Percentiles rank a stretch among this genome's conserved stretches.
These are phyloP conservation scores for Mus pahari DNA, from an alignment of 2,113 vertebrate genomes.

Conservation along the genomic window DNA sequence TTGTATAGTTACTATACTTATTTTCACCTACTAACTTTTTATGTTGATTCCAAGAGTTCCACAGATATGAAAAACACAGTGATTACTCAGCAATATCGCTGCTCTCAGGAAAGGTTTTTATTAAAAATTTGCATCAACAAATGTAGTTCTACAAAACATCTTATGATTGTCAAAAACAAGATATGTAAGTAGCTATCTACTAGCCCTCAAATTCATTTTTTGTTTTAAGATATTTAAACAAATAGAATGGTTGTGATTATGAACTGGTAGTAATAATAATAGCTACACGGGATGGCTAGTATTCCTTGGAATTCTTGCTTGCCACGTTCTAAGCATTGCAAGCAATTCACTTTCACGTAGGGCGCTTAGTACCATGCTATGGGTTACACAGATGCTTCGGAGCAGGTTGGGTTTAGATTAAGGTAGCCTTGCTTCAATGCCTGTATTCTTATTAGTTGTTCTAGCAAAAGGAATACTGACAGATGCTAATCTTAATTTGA, in stretches of 20 bases:
- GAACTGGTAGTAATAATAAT: neutral
- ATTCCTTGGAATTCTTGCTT: neutral
- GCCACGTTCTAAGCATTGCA: neutral
- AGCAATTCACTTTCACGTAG: fast-evolving
- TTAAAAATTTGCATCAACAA: neutral
- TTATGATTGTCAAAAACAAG: neutral
- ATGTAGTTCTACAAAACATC: neutral
- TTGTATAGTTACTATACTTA: neutral
- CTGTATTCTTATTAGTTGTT: too few relatives aligned
- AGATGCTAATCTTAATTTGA: neutral
- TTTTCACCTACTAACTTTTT: neutral
- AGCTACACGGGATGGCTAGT: neutral
- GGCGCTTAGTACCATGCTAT: neutral
- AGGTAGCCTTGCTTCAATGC: too few relatives aligned
- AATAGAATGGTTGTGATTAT: neutral
- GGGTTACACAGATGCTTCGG: fast-evolving
- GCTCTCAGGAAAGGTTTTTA: neutral
- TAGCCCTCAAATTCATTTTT: neutral
- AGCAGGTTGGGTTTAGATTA: fast-evolving
- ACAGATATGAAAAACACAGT: neutral
- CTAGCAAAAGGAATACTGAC: neutral
- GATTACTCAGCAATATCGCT: neutral
- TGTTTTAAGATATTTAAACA: neutral
- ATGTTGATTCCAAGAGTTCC: neutral
- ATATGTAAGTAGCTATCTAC: neutral